Base-by-base conservation (phyloP, 2,113 vertebrate species). In the Speoplatyrhinus poulsoni region DNA sequence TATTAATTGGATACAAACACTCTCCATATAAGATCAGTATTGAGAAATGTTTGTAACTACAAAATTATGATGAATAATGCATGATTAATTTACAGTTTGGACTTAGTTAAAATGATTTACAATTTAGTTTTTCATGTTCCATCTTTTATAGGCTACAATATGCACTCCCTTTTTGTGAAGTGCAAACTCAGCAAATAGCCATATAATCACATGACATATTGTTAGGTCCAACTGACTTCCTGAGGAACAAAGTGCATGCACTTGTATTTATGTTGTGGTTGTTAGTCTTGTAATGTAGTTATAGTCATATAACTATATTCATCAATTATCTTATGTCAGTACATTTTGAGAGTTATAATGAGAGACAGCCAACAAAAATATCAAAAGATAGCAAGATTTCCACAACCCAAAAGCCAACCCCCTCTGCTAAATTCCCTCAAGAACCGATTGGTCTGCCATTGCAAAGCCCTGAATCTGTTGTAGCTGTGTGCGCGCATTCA, bases 121-220 rank as follows among this genome's bases (percentile, higher is more conserved):
- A 9, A 7, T 13, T 55, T 17, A 65, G 54, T 65, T 69, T 65
- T 65, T 16, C 12, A 12, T 9, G 47, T 54, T 9, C 73, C 60
- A 49, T 16, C 55, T 46, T 67, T 71, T 58, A 61, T 12, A 67
- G 78, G 26, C 26, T 26, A 26, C 26, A 11, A 58, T 50, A 32
- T 74, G 11, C 64, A 58, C 75, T 87, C 76, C 62, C 50, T 79
- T 71, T 59, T 69, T 81, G 69, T 79, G 70, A 73, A 73, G 70
- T 75, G 85, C 83, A 77, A 66, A 82, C 49, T 90, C 88, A 85
- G 85, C 88, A 78, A 59, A 82, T 75, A 65, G 57, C 64, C 59
- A 48, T 15, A 54, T 17, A 48, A 81, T 85, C 85, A 87, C 86
- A 88, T 88, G 88, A 83, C 67, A 67, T 72, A 64, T 68, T 77